A percentile compares a stretch with the other conserved stretches of the same genome.
These are phyloP conservation scores for Hippocampus kuda DNA, from an alignment of 2,797 vertebrate genomes.

Conservation along the genomic window DNA sequence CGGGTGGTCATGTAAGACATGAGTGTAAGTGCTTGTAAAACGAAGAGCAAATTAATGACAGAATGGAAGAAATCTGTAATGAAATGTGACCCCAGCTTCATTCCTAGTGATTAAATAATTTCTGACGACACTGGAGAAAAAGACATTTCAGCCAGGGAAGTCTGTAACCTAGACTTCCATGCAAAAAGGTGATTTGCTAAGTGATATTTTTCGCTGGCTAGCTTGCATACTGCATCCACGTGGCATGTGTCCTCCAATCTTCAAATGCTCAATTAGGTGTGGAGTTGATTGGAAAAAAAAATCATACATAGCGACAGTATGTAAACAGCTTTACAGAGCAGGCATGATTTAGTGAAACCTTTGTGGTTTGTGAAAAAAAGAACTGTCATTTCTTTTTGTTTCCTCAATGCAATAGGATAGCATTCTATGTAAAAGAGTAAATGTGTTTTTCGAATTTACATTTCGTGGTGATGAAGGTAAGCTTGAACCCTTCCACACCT, in stretches of 20 bases:
- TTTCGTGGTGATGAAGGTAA: neutral
- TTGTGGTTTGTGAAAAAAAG: neutral
- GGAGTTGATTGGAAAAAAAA: neutral
- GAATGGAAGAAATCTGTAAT: conserved; percentile 35
- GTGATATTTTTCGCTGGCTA: conserved; percentile 42
- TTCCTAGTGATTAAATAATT: conserved; percentile 27
- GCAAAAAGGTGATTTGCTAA: conserved; percentile 49
- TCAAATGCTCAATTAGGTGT: neutral
- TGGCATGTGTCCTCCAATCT: neutral
- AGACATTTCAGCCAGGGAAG: conserved; percentile 22
- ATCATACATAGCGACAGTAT: neutral
- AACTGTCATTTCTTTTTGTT: neutral
- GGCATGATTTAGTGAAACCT: neutral
- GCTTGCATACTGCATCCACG: neutral
- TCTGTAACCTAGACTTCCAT: conserved; percentile 40
- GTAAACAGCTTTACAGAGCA: neutral
- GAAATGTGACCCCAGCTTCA: conserved; percentile 25
- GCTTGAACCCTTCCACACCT: neutral
- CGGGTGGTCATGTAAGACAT: neutral
- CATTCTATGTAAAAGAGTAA: neutral
- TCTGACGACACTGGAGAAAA: conserved; percentile 38
- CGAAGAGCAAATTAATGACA: conserved; percentile 24
- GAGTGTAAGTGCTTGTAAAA: conserved; percentile 24
- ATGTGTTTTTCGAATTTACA: neutral
- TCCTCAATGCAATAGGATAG: neutral